Base-by-base conservation (phyloP, 1,140 invertebrate genomes). In the Brachionus angularis region DNA sequence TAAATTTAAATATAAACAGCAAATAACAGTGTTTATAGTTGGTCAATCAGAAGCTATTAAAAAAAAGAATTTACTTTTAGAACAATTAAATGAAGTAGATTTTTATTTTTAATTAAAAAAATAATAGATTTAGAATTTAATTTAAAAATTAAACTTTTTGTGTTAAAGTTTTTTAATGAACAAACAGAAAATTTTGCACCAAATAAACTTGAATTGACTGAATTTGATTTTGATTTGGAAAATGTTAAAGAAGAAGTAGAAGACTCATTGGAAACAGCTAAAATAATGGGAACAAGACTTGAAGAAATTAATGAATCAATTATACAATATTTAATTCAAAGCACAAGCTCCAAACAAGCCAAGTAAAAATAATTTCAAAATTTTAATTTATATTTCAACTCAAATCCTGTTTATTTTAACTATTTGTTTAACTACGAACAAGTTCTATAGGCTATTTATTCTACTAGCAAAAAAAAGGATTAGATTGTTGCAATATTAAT, bases 1-100 rank as follows among this genome's bases (percentile, higher is more conserved):
- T 1, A 70, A 70, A 42, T 50, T 49, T 42, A 70, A 70, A 34
- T 70, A 70, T 42, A 70, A 70, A n/a, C 64, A 70, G 12, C 46
- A 25, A 18, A 50, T 70, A 18, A 70, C 64, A 14, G 64, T 70
- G 3, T 70, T 70, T 16, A 70, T 70, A 14, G 64, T 70, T 33
- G 64, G 64, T 5, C 64, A 70, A 39, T 23, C 36, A 3, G 49
- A 70, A 50, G 64, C 64, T 2, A 70, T 50, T 50, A 46, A 70
- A 33, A 34, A 25, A 36, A 50, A 49, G 16, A 70, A 50, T 29
- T 14, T 70, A 33, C 36, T 70, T 18, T 53, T 67, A 14, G 62
- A 36, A 53, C 64, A 70, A 70, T 7, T 70, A 4, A 50, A 70
- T 12, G 14, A 70, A 12, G 64, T 70, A 69, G 5, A 23, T 50